Conservation (phyloP, 2,113 vertebrate species). For the Cephalophus harveyi region DNA sequence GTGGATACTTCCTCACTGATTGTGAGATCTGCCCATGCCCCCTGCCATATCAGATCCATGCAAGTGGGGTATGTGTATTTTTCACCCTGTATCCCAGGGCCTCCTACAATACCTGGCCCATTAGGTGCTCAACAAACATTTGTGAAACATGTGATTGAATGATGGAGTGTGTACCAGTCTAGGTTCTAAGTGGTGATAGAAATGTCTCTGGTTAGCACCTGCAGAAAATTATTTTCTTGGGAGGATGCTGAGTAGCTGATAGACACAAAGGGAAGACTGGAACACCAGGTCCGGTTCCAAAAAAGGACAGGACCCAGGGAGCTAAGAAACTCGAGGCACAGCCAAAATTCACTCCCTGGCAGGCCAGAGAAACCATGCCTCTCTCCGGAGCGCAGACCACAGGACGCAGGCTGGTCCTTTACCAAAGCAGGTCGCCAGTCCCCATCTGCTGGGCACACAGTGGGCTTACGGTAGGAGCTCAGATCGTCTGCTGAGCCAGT, state of each 20-base stretch:
- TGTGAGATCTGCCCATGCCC: background rate
- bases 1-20: accelerated
- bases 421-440: background rate
- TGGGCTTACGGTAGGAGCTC: accelerated
- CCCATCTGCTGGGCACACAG: accelerated
- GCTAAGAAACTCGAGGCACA: background rate
- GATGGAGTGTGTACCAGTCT: too few species aligned
- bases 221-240: background rate
- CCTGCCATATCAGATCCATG: background rate
- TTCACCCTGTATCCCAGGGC: accelerated
- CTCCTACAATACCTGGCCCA: accelerated
- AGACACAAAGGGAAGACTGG: background rate
- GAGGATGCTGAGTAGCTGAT: background rate
- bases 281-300: background rate
- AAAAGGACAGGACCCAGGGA: background rate
- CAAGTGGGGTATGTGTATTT: accelerated
- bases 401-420: background rate
- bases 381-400: background rate
- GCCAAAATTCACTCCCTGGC: too few species aligned
- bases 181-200: background rate
- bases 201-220: background rate
- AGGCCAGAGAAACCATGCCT: accelerated
- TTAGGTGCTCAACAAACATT: background rate
- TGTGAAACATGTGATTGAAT: background rate
- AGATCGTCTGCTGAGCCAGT: accelerated